Conservation (phyloP, 2,113 vertebrate species). For the Phrynosoma blainvillii region DNA sequence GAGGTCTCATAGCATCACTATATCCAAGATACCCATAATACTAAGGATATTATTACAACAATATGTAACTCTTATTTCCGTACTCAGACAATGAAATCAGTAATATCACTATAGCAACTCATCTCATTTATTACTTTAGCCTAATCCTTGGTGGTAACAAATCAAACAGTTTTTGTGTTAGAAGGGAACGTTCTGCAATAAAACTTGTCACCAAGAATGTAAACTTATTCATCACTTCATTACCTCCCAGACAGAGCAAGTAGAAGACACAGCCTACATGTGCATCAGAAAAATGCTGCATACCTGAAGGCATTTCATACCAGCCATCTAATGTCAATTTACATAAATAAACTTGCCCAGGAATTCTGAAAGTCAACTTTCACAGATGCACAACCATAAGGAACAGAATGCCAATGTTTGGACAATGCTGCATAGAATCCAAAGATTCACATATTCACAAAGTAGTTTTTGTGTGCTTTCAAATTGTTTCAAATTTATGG, state of each 20-base stretch:
- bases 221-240: background rate
- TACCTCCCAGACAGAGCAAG: background rate
- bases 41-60: background rate
- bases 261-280: background rate
- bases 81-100: background rate
- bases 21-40: background rate
- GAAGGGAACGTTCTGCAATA: background rate
- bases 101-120: background rate
- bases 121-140: constrained; percentile 5
- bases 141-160: background rate
- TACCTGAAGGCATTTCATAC: background rate
- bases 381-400: background rate
- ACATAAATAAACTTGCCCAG: background rate
- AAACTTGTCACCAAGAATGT: background rate
- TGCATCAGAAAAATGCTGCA: background rate
- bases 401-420: background rate
- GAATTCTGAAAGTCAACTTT: background rate
- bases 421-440: background rate
- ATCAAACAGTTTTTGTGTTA: background rate
- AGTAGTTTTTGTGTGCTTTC: background rate
- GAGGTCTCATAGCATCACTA: background rate
- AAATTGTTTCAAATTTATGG: no score
- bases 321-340: background rate
- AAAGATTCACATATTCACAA: background rate
- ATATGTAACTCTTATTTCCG: background rate